Conservation (phyloP, 2,113 vertebrate species). For the Lates calcarifer region DNA sequence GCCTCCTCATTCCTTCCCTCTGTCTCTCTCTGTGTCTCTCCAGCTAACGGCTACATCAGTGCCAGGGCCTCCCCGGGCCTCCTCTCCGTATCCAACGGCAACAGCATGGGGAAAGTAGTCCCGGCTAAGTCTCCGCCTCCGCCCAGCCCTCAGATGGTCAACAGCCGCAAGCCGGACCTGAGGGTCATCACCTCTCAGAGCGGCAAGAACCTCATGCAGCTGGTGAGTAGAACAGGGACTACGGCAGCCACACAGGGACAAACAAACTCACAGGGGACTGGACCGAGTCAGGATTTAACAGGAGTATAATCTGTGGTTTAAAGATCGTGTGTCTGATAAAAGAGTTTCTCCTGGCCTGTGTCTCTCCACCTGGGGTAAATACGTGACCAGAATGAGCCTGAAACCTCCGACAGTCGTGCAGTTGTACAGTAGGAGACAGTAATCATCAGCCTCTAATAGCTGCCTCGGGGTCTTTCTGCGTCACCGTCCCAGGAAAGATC, state of each 20-base stretch:
- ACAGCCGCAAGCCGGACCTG: constrained; percentile 94
- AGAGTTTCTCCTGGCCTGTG: background rate
- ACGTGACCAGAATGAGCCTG: background rate
- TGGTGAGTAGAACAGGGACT: constrained; percentile 87
- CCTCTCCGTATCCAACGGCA: constrained; percentile 91
- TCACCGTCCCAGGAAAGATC: background rate
- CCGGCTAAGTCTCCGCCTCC: constrained; percentile 92
- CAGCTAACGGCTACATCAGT: constrained; percentile 96
- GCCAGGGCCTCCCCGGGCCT: constrained; percentile 95
- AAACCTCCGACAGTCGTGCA: background rate
- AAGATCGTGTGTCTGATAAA: background rate
- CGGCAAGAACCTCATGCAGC: constrained; percentile 93
- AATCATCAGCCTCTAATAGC: background rate
- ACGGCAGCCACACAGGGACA: constrained; percentile 27
- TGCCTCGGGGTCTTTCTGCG: background rate
- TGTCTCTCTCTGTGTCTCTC: constrained; percentile 33
- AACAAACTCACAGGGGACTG: background rate
- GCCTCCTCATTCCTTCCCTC: constrained; percentile 22
- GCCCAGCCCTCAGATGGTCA: constrained; percentile 86
- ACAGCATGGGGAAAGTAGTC: constrained; percentile 92
- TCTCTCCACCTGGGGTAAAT: too few species aligned
- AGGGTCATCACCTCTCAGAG: constrained; percentile 97
- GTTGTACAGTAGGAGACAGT: background rate
- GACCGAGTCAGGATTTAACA: too few species aligned
- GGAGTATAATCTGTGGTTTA: background rate